Evolutionary conservation across 2,797 vertebrate genomes (phyloP).

Genomic region (Vespertilio murinus): DNA sequence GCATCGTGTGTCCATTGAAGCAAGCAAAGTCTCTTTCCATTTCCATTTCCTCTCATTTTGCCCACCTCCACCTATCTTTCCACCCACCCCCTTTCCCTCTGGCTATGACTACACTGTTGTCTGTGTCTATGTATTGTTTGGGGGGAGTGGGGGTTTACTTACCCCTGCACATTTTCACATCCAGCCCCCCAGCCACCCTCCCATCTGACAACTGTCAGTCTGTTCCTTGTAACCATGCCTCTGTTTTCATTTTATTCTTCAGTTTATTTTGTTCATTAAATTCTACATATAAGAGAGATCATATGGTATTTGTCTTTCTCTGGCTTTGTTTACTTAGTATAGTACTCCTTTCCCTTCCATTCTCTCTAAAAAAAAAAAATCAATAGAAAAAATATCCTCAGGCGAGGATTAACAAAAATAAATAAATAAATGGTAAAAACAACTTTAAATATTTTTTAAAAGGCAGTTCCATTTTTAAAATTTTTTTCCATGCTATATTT

Average conservation of each 20-base stretch:
- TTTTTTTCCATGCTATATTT: not conserved
- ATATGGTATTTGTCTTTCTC: not conserved
- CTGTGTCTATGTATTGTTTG: not conserved
- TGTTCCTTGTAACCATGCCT: not conserved
- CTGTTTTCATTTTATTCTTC: not conserved
- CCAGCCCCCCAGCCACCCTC: not conserved
- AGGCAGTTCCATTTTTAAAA: not conserved
- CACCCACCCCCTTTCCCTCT: not conserved
- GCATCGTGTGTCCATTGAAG: not conserved
- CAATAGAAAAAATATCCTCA: no score
- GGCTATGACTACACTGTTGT: not conserved
- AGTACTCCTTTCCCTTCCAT: not conserved
- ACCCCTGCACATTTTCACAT: not conserved
- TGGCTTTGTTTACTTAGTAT: not conserved
- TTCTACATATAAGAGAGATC: not conserved
- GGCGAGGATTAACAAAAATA: no score
- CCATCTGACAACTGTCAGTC: not conserved
- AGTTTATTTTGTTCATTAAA: not conserved
- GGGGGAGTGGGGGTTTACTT: not conserved
- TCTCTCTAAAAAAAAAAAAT: no score
- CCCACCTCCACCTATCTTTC: not conserved
- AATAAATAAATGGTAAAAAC: no score
- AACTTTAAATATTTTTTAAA: not conserved
- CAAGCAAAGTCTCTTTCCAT: not conserved
- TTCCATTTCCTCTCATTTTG: not conserved